A percentile compares a stretch with the other conserved stretches of the same genome.
Conservation (phyloP, 2,888 invertebrate genomes). For the Lasius platythorax region DNA sequence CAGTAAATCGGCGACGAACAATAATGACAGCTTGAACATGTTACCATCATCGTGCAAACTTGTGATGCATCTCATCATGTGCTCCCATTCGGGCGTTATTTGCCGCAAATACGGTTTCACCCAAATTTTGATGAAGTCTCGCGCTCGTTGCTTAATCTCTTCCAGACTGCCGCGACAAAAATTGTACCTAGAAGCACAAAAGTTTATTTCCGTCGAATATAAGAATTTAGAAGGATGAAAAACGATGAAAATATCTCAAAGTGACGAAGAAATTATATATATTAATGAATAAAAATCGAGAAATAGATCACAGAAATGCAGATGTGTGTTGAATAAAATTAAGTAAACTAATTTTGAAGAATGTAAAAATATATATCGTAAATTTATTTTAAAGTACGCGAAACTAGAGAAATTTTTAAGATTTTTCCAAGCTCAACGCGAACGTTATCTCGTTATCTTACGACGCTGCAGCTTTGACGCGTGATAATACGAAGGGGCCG, state of each 20-base stretch:
- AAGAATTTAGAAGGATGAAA: background rate
- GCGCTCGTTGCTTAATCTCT: background rate
- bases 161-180: slow-evolving; percentile 1
- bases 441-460: background rate
- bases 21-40: background rate
- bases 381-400: background rate
- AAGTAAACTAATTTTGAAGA: background rate
- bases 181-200: slow-evolving; percentile 1
- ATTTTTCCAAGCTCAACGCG: background rate
- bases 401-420: background rate
- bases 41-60: background rate
- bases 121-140: background rate
- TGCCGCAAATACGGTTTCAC: background rate
- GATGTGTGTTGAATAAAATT: background rate
- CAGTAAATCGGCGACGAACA: background rate
- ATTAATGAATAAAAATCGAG: background rate
- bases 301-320: background rate
- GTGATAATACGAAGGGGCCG: background rate
- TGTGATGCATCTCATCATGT: background rate
- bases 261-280: no score
- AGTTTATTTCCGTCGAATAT: background rate
- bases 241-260: no score
- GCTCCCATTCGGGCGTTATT: slow-evolving; percentile 23
- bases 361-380: background rate
- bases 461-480: background rate